phyloP scores from a whole-genome alignment of 2,113 vertebrate genomes.

The Tragelaphus scriptus region DNA sequence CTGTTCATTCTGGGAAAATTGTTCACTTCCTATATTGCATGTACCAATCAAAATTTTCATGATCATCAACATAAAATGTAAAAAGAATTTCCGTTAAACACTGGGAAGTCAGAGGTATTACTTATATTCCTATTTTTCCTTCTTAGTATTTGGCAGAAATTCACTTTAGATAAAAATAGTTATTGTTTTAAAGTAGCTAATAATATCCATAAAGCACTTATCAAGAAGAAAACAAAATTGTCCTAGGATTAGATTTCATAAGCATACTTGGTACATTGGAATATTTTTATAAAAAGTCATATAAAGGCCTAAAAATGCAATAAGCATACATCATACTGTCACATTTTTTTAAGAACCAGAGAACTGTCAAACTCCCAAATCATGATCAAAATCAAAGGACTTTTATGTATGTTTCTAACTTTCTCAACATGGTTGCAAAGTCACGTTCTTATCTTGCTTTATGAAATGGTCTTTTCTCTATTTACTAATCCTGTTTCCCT shows the following conservation, averaged over 20 bases:
- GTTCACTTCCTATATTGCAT: background rate
- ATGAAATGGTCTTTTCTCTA: background rate
- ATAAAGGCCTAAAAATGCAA: background rate
- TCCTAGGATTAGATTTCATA: background rate
- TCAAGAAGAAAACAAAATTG: background rate
- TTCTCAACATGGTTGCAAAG: background rate
- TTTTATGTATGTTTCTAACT: background rate
- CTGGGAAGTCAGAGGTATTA: background rate
- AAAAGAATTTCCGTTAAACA: background rate
- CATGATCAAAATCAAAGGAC: background rate
- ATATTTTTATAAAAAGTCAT: background rate
- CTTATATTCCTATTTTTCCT: background rate
- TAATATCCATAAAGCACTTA: background rate
- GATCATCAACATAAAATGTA: background rate
- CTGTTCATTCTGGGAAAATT: background rate
- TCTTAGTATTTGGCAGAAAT: background rate
- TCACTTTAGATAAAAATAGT: background rate
- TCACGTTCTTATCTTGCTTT: background rate
- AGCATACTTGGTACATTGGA: background rate
- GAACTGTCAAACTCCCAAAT: background rate
- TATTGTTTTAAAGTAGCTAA: slow-evolving; percentile 11
- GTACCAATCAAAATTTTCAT: background rate
- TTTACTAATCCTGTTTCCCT: background rate
- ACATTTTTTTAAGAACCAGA: background rate
- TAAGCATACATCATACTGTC: background rate